Evolutionary conservation across 2,113 vertebrate genomes (phyloP).

Genomic region (Miniopterus natalensis): DNA sequence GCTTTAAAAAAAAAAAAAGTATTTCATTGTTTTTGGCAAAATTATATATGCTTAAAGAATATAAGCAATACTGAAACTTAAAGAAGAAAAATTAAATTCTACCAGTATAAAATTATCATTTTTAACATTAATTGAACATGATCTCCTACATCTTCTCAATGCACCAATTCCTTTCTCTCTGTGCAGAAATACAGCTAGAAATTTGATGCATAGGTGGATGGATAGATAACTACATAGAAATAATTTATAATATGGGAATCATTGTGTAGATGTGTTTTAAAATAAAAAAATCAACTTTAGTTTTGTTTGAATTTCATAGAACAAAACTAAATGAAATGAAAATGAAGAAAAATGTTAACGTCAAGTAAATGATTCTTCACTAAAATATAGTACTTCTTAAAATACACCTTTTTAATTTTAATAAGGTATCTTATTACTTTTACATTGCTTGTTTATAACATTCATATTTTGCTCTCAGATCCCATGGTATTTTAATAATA

Average conservation of each 20-base stretch:
- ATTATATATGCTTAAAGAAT: neutral
- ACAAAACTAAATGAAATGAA: neutral
- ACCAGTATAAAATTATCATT: neutral
- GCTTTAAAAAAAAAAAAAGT: neutral
- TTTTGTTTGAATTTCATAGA: neutral
- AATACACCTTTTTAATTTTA: neutral
- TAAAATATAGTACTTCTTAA: neutral
- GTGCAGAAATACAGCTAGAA: neutral
- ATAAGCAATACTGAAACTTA: neutral
- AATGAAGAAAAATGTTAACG: neutral
- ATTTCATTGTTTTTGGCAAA: neutral
- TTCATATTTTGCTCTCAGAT: neutral
- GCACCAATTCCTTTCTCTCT: neutral
- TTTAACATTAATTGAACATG: neutral
- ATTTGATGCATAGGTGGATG: neutral
- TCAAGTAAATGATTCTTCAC: neutral
- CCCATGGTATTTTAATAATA: neutral
- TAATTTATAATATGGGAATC: neutral
- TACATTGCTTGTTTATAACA: neutral
- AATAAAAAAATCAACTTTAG: neutral
- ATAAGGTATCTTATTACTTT: neutral
- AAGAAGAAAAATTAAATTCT: constrained; percentile 12
- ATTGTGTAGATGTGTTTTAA: neutral
- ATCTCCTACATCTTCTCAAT: neutral
- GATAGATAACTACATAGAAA: neutral